Percentiles rank a stretch among this genome's conserved stretches.
Evolutionary conservation across 2,797 vertebrate species (phyloP).

Genomic region (Graptemys geographica): DNA sequence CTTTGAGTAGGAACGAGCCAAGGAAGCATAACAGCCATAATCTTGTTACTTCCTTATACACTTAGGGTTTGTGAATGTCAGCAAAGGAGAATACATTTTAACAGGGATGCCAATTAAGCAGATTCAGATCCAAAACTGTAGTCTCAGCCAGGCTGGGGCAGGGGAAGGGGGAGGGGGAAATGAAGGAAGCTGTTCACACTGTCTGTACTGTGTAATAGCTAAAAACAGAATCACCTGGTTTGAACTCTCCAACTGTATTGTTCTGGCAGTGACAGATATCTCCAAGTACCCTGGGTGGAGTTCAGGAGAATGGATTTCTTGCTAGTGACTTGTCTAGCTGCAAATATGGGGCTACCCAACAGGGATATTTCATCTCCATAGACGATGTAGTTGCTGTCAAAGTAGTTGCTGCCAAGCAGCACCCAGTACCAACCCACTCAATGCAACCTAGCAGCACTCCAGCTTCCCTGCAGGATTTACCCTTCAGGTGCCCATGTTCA

Average conservation of each 20-base stretch:
- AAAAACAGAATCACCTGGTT: background rate
- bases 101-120: background rate
- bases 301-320: constrained; percentile 13
- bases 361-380: background rate
- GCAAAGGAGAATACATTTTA: background rate
- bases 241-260: background rate
- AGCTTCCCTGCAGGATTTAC: constrained; percentile 35
- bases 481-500: background rate
- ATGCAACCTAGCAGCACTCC: background rate
- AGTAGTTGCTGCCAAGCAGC: background rate
- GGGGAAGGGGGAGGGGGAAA: too few species aligned
- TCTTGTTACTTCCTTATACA: background rate
- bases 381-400: constrained; percentile 17
- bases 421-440: background rate
- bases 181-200: background rate
- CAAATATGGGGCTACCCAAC: background rate
- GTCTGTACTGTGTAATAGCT: constrained; percentile 38
- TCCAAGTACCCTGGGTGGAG: background rate
- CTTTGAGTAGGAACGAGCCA: background rate
- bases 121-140: background rate
- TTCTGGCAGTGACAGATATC: background rate
- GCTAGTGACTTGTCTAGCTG: constrained; percentile 28
- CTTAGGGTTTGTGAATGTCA: background rate
- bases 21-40: background rate
- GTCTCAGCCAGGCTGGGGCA: fast-evolving